Base-by-base conservation (phyloP, 2,113 vertebrate species). In the Sitta europaea region DNA sequence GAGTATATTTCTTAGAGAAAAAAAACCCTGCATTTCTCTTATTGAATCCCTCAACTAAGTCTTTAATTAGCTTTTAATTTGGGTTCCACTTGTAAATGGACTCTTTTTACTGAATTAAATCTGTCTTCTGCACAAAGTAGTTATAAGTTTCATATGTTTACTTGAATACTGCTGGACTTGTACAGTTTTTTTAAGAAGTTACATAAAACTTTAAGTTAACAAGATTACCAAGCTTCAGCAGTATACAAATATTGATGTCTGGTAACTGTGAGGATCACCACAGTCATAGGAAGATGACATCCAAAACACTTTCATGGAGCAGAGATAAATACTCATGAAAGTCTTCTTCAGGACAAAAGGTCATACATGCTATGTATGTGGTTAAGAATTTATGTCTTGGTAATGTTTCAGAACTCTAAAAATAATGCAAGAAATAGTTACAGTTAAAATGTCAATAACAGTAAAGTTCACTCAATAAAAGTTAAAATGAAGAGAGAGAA, bases 361-460 rank as follows among this genome's bases (percentile, higher is more conserved):
- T 58, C 50, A 58, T 61, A 21, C 4, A 29, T 2, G 2, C 12
- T 63, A 24, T 9, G 12, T 13, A 29, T 6, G 6, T 1, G 9
- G 5, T 58, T 53, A 67, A 58, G 36, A 67, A 75, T 67, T 67
- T 63, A 57, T 25, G 7, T 45, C 22, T 42, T 31, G 75, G 35
- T 65, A 73, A 31, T 31, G 0, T 36, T 48, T 77, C 23, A 54
- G 15, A 38, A 77, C 59, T 18, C 12, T 63, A 42, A 62, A 57
- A 36, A 58, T 7, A 53, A 54, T 7, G 20, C 10, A 75, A 63
- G 23, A 75, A 88, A 63, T 20, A 71, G 4, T n/a, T 70, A 18
- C 5, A 38, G 7, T 47, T 86, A 36, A 19, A 77, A 77, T 58
- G 80, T 36, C 31, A 80, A 5, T 72, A 19, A 33, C 19, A 31